Evolutionary conservation across 2,888 invertebrate genomes (phyloP).

Genomic region (Tanaodytes sp.): DNA sequence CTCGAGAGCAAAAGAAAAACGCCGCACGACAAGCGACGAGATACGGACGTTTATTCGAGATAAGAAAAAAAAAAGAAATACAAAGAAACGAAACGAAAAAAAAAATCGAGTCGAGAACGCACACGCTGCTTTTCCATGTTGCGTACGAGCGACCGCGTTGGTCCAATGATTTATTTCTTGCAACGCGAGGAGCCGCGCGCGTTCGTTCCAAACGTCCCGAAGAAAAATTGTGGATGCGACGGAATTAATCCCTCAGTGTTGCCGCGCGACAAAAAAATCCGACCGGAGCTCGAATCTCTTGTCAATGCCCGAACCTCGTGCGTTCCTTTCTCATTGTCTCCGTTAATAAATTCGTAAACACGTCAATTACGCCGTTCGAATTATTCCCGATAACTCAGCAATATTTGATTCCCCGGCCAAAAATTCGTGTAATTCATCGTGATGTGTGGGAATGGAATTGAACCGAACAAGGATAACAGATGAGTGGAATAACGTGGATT

Average conservation of each 20-base stretch:
- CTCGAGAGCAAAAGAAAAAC: constrained; percentile 21
- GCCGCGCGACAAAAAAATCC: not conserved
- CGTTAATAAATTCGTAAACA: too few relatives aligned
- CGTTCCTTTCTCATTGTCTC: too few relatives aligned
- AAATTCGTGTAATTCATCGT: too few relatives aligned
- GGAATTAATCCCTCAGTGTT: constrained; percentile 23
- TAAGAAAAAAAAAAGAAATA: constrained; percentile 39
- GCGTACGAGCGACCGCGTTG: constrained; percentile 39
- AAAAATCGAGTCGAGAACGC: constrained; percentile 34
- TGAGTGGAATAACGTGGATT: too few relatives aligned
- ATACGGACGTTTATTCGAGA: constrained; percentile 53
- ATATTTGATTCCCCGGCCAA: too few relatives aligned
- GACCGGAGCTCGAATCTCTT: too few relatives aligned
- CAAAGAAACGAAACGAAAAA: not conserved
- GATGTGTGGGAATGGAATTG: too few relatives aligned
- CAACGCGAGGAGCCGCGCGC: constrained; percentile 39
- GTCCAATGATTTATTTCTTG: constrained; percentile 52
- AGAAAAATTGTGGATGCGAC: constrained; percentile 28
- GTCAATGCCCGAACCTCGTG: too few relatives aligned
- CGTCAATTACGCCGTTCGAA: too few relatives aligned
- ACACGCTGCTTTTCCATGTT: constrained; percentile 49
- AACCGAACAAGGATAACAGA: too few relatives aligned
- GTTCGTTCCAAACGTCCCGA: constrained; percentile 36
- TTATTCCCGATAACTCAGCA: too few relatives aligned
- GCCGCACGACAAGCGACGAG: constrained; percentile 40